Conservation (phyloP, 2,888 invertebrate species). For the Xanthia togata region DNA sequence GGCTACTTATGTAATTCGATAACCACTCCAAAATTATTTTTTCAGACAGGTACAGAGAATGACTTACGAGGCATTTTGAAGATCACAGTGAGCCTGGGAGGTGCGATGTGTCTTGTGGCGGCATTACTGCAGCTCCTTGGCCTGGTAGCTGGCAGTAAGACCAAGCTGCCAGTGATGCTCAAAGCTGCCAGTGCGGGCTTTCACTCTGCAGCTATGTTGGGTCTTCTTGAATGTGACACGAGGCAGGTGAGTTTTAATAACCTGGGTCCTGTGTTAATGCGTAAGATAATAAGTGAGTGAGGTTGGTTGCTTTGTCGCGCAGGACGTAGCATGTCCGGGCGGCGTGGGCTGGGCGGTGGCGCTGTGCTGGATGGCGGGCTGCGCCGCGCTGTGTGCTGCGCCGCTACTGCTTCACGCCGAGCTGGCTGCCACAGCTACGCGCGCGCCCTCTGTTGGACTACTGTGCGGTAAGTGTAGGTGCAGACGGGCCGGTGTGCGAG, state of each 20-base stretch:
- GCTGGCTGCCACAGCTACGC: conserved; percentile 91
- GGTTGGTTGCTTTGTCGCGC: neutral
- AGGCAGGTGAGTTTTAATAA: conserved; percentile 76
- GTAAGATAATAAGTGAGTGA: too few relatives aligned
- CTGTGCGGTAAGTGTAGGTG: conserved; percentile 89
- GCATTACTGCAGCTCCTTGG: conserved; percentile 83
- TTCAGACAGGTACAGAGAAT: conserved; percentile 84
- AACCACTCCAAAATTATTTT: neutral
- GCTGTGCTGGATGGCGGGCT: conserved; percentile 92
- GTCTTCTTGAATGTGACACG: conserved; percentile 83
- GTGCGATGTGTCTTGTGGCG: conserved; percentile 84
- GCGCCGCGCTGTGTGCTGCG: conserved; percentile 93
- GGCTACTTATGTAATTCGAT: neutral
- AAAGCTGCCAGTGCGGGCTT: conserved; percentile 84
- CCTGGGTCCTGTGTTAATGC: too few relatives aligned
- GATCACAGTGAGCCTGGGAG: conserved; percentile 83
- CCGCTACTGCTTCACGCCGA: conserved; percentile 93
- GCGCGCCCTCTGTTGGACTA: conserved; percentile 92
- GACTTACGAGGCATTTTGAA: conserved; percentile 84
- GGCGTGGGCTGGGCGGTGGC: conserved; percentile 93
- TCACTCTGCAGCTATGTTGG: conserved; percentile 83
- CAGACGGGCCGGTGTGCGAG: neutral
- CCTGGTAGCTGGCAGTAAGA: conserved; percentile 75
- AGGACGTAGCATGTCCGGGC: conserved; percentile 86
- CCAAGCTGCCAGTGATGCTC: conserved; percentile 78